Percentiles rank a stretch among this genome's conserved stretches.
Evolutionary conservation across 2,797 vertebrate species (phyloP).

Genomic region (Numenius phaeopus): DNA sequence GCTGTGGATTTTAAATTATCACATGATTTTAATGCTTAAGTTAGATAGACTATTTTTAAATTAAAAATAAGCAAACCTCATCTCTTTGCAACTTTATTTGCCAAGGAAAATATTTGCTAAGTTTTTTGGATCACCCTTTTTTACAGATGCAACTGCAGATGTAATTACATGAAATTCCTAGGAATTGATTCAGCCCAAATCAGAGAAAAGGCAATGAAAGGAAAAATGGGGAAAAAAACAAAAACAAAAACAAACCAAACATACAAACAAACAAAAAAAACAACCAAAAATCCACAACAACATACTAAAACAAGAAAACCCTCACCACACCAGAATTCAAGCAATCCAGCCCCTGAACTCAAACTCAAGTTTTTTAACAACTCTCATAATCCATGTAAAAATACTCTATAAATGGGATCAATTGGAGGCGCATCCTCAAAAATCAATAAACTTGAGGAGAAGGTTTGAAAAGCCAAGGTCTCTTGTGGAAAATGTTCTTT

Average conservation of each 20-base stretch:
- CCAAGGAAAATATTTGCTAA: slow-evolving; percentile 37
- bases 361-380: background rate
- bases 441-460: background rate
- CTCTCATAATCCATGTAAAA: background rate
- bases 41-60: background rate
- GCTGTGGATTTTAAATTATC: background rate
- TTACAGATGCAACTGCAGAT: background rate
- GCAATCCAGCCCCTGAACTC: background rate
- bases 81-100: background rate
- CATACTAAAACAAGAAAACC: background rate
- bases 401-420: background rate
- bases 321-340: background rate
- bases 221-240: background rate
- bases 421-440: background rate
- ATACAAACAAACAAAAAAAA: background rate
- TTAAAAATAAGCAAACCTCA: background rate
- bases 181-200: background rate
- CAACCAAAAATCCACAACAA: fast-evolving
- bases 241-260: background rate
- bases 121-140: background rate
- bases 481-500: background rate
- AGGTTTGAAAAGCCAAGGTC: background rate
- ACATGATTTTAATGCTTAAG: too few species aligned
- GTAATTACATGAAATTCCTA: background rate
- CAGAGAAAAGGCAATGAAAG: background rate